Percentiles rank a stretch among this genome's conserved stretches.
phyloP scores from a whole-genome alignment of 2,113 vertebrate species.

The Elgaria multicarinata region DNA sequence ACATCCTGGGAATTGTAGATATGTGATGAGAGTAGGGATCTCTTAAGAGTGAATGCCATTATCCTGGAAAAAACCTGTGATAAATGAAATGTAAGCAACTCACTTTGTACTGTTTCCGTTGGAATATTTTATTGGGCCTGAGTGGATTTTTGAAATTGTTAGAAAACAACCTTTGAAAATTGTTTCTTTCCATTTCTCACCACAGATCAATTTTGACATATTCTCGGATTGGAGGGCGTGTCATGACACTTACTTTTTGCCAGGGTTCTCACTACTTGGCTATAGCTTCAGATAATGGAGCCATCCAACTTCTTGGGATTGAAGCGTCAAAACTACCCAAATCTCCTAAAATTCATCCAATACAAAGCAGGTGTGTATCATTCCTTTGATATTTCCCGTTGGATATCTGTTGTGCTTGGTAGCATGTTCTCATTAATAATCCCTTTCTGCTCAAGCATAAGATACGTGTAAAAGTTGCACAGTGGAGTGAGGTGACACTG shows the following conservation, averaged over 20 bases:
- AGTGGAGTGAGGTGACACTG: background rate
- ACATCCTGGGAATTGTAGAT: background rate
- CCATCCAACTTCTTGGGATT: constrained; percentile 92
- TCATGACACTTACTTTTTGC: constrained; percentile 95
- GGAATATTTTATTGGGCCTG: constrained; percentile 15
- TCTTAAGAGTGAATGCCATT: background rate
- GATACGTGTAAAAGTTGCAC: background rate
- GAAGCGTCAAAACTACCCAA: constrained; percentile 95
- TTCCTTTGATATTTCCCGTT: background rate
- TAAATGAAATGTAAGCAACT: background rate
- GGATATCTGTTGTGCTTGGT: background rate
- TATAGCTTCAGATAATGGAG: constrained; percentile 92
- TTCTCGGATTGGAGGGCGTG: constrained; percentile 89
- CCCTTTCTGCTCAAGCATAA: background rate
- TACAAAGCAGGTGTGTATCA: constrained; percentile 89
- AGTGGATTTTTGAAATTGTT: background rate
- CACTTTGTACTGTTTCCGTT: constrained; percentile 9
- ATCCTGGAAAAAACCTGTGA: background rate
- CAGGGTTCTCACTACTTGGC: constrained; percentile 96
- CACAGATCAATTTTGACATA: constrained; percentile 93
- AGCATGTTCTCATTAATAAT: constrained; percentile 6
- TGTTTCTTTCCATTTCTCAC: background rate
- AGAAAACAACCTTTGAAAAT: background rate
- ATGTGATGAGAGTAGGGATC: background rate
- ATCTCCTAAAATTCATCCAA: constrained; percentile 94